Conservation (phyloP, 2,113 vertebrate genomes). For the Myrmecobius fasciatus region DNA sequence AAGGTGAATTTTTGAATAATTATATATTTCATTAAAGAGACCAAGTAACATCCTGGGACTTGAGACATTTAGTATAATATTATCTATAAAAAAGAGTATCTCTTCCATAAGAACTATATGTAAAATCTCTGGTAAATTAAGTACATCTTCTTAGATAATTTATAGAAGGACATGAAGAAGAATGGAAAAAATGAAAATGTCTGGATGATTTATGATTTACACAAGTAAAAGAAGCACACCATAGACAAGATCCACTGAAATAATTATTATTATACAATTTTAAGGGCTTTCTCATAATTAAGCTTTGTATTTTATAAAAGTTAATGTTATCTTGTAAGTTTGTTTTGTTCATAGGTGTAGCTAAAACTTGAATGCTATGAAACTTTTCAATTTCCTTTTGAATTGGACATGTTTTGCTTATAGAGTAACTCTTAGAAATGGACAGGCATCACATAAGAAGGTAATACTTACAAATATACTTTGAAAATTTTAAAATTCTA, state of each 20-base stretch:
- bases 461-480: background rate
- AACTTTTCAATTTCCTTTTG: background rate
- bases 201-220: background rate
- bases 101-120: background rate
- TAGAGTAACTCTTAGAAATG: background rate
- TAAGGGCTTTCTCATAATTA: background rate
- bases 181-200: background rate
- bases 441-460: background rate
- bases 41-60: background rate
- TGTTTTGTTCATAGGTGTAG: background rate
- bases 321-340: background rate
- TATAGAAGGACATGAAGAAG: background rate
- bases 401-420: background rate
- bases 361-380: background rate
- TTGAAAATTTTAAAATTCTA: background rate
- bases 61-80: background rate
- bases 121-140: background rate
- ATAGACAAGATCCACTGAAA: background rate
- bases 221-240: background rate
- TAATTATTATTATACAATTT: background rate
- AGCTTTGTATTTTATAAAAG: background rate
- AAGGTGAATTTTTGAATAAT: background rate
- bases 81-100: background rate
- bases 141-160: background rate
- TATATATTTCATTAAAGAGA: background rate